phyloP scores from a whole-genome alignment of 2,113 vertebrate genomes.

The Neotragus moschatus region DNA sequence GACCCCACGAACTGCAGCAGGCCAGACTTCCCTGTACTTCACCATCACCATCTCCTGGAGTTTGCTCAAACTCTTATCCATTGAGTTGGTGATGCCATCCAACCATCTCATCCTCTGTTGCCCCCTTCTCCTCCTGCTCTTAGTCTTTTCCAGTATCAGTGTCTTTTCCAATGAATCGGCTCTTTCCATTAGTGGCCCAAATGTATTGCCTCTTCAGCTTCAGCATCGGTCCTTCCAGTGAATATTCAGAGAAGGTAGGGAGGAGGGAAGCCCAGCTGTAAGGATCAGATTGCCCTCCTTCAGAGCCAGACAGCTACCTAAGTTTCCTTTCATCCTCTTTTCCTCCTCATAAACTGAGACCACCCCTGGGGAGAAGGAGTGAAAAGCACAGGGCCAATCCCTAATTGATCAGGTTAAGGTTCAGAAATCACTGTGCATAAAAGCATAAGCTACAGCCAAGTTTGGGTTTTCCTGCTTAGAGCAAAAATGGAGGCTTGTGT shows the following conservation, averaged over 20 bases:
- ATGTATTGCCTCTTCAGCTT: background rate
- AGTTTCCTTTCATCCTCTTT: rapidly evolving
- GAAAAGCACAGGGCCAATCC: background rate
- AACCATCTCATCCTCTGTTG: too few relatives aligned
- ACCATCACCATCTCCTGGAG: background rate
- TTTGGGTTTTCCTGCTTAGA: background rate
- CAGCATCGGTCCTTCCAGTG: background rate
- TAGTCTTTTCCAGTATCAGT: too few relatives aligned
- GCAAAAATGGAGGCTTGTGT: background rate
- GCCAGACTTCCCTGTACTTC: background rate
- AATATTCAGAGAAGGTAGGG: background rate
- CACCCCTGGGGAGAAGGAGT: background rate
- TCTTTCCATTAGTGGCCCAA: background rate
- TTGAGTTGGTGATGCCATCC: too few relatives aligned
- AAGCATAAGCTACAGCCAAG: background rate
- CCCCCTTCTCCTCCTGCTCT: too few relatives aligned
- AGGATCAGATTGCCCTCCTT: too few relatives aligned
- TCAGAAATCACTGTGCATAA: background rate
- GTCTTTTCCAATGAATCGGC: background rate
- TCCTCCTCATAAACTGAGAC: background rate
- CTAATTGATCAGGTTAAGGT: background rate
- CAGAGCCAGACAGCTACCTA: background rate
- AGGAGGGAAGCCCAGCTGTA: background rate
- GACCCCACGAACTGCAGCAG: background rate
- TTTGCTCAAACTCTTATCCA: background rate